A percentile compares a stretch with the other conserved stretches of the same genome.
Evolutionary conservation across 1,140 invertebrate genomes (phyloP).

Genomic region (Xylocopa sonorina): DNA sequence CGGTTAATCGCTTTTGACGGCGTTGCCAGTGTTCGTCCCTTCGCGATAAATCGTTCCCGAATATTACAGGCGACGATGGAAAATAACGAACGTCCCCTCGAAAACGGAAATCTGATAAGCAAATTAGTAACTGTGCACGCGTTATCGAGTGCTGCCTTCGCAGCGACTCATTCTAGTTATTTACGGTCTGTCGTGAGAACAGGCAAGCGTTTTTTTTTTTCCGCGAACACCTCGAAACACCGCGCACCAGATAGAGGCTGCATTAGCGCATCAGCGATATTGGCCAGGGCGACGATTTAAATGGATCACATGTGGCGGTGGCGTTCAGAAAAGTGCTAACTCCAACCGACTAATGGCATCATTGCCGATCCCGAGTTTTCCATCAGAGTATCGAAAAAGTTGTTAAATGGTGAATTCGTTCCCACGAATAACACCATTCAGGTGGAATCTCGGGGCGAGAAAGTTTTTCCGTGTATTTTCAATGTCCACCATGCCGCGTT

Average conservation of each 20-base stretch:
- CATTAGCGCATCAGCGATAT: background rate
- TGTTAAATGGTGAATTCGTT: background rate
- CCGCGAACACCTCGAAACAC: background rate
- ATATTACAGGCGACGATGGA: background rate
- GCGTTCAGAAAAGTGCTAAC: background rate
- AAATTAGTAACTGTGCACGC: background rate
- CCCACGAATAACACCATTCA: background rate
- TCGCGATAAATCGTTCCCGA: background rate
- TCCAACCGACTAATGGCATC: too few species aligned
- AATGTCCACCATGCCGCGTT: too few species aligned
- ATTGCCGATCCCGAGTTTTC: background rate
- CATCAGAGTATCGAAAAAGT: background rate
- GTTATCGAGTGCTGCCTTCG: background rate
- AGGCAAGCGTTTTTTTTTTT: background rate
- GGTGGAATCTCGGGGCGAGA: background rate
- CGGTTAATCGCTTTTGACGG: background rate
- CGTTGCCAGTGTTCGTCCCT: background rate
- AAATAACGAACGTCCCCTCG: background rate
- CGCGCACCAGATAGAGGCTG: background rate
- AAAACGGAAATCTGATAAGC: constrained; percentile 22
- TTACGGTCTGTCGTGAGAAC: background rate
- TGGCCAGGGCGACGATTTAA: too few species aligned
- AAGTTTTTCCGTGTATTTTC: background rate
- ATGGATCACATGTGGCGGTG: background rate
- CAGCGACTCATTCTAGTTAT: background rate